phyloP scores from a whole-genome alignment of 2,888 invertebrate species.

The Microplitis manilae region DNA sequence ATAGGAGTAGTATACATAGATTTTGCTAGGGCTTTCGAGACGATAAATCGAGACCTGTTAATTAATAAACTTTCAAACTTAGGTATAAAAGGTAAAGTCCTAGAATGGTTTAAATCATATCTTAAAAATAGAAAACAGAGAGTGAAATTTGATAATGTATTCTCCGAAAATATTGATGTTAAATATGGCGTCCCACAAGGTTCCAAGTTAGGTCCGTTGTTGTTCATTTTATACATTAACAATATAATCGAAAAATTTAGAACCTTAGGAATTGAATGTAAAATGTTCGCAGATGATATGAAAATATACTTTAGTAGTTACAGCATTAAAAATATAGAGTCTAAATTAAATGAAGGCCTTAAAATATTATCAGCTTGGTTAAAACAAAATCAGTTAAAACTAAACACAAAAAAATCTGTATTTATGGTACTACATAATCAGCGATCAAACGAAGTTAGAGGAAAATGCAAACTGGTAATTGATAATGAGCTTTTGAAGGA shows the following conservation, averaged over 20 bases:
- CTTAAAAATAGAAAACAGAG: conserved; percentile 37
- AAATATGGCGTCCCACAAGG: conserved; percentile 48
- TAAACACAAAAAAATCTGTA: too few relatives aligned
- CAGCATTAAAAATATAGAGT: too few relatives aligned
- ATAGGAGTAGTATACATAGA: conserved; percentile 42
- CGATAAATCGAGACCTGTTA: conserved; percentile 38
- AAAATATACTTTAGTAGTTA: conserved; percentile 23
- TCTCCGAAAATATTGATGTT: conserved; percentile 26
- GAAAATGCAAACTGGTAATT: too few relatives aligned
- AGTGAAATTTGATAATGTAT: conserved; percentile 27
- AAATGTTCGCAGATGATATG: conserved; percentile 25
- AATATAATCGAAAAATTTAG: conserved; percentile 30
- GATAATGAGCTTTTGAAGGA: not conserved
- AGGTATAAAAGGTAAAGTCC: conserved; percentile 36
- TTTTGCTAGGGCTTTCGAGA: conserved; percentile 47
- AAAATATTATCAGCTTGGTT: too few relatives aligned
- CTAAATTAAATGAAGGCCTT: too few relatives aligned
- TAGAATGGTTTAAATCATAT: conserved; percentile 35
- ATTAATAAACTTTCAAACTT: conserved; percentile 38
- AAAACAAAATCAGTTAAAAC: too few relatives aligned
- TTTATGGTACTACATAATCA: too few relatives aligned
- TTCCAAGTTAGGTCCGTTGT: conserved; percentile 46
- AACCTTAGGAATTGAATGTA: conserved; percentile 7
- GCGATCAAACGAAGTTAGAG: too few relatives aligned
- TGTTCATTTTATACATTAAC: conserved; percentile 46